Percentiles rank a stretch among this genome's conserved stretches.
These are phyloP conservation scores for Trichomycterus rosablanca DNA, from an alignment of 2,113 vertebrate genomes.

Conservation along the genomic window DNA sequence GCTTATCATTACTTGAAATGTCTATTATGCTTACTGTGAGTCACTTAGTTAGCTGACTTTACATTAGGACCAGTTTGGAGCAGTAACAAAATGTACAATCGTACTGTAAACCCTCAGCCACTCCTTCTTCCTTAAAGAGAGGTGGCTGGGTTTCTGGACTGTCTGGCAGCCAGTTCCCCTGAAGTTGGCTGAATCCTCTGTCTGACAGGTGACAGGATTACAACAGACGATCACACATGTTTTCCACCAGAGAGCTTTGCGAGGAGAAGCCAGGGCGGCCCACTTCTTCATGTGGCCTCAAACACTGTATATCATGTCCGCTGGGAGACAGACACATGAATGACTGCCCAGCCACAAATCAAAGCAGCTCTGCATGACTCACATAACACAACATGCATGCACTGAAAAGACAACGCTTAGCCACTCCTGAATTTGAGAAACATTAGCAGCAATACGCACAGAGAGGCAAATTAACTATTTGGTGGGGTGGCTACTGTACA, in stretches of 20 bases:
- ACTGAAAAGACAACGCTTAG: not conserved
- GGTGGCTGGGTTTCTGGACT: slow-evolving; percentile 12
- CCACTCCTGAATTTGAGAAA: not conserved
- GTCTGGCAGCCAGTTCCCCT: slow-evolving; percentile 6
- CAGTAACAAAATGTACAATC: too few species aligned
- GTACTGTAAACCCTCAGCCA: too few species aligned
- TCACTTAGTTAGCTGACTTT: too few species aligned
- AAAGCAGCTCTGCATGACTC: not conserved
- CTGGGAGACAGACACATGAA: slow-evolving; percentile 36
- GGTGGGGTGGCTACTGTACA: not conserved
- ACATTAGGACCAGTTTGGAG: too few species aligned
- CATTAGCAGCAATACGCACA: not conserved
- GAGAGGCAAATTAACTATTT: not conserved
- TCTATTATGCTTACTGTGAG: too few species aligned
- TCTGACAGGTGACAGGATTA: slow-evolving; percentile 55
- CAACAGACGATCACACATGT: slow-evolving; percentile 49
- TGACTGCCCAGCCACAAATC: slow-evolving; percentile 32
- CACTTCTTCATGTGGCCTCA: slow-evolving; percentile 36
- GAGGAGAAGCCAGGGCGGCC: slow-evolving; percentile 31
- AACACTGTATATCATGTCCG: slow-evolving; percentile 43
- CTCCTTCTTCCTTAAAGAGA: not conserved
- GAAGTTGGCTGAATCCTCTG: slow-evolving; percentile 20
- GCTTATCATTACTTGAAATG: too few species aligned
- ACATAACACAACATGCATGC: not conserved
- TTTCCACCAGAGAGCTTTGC: slow-evolving; percentile 38